Percentiles rank a stretch among this genome's conserved stretches.
Conservation (phyloP, 2,888 invertebrate genomes). For the Blastobasis adustella region DNA sequence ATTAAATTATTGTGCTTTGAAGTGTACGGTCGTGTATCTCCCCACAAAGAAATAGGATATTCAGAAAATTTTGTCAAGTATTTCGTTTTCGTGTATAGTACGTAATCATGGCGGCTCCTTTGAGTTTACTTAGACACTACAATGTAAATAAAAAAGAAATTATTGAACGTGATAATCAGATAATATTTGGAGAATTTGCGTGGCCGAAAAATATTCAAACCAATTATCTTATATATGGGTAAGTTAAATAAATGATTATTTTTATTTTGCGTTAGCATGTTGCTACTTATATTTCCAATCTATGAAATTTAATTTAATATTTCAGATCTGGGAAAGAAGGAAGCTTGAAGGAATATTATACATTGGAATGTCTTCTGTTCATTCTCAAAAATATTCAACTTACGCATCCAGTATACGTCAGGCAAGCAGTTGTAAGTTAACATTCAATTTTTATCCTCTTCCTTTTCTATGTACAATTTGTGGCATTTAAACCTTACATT, state of each 20-base stretch:
- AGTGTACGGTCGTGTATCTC: no score
- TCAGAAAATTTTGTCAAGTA: no score
- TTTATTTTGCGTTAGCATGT: background rate
- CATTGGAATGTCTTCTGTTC: constrained; percentile 95
- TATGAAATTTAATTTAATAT: constrained; percentile 19
- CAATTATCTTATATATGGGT: constrained; percentile 98
- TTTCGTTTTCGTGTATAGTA: no score
- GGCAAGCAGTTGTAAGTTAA: constrained; percentile 93
- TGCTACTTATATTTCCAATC: constrained; percentile 3
- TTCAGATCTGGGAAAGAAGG: constrained; percentile 93
- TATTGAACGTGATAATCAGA: constrained; percentile 94
- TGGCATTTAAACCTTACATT: constrained; percentile 16
- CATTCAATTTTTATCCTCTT: background rate
- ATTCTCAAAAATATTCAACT: constrained; percentile 94
- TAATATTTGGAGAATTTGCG: constrained; percentile 98
- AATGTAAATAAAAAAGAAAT: constrained; percentile 99
- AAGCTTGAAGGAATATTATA: constrained; percentile 95
- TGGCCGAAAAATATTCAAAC: constrained; percentile 99
- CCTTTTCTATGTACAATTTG: background rate
- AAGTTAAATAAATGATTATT: constrained; percentile 71
- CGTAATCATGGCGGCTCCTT: constrained; percentile 93
- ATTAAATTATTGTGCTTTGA: no score
- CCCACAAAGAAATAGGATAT: no score
- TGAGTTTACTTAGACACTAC: constrained; percentile 96
- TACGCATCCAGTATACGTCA: constrained; percentile 96